Conservation (phyloP, 2,113 vertebrate species). For the Leptobrachium ailaonicum region DNA sequence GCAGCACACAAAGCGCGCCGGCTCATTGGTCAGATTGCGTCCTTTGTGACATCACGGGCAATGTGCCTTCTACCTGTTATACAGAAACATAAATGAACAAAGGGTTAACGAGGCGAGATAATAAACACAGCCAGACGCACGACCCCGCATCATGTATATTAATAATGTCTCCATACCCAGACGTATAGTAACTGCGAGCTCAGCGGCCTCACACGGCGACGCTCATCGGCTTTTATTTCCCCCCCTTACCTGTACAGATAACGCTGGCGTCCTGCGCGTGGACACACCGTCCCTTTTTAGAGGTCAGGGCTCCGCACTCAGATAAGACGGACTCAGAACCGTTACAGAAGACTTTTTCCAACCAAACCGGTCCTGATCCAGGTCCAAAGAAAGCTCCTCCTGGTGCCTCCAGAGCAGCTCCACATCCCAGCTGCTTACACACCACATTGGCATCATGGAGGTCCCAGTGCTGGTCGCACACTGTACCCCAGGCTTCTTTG, state of each 20-base stretch:
- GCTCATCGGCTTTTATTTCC: no score
- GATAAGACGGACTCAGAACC: conserved; percentile 62
- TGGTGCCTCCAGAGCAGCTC: conserved; percentile 51
- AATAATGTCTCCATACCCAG: no score
- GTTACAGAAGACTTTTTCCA: conserved; percentile 64
- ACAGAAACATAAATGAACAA: no score
- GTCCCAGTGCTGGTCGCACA: conserved; percentile 67
- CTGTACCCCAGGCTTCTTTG: conserved; percentile 54
- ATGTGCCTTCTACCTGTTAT: no score
- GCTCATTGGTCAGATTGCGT: no score
- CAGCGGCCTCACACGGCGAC: no score
- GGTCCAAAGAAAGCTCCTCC: conserved; percentile 55
- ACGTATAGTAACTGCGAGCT: no score
- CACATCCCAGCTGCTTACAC: conserved; percentile 67
- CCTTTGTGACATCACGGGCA: no score
- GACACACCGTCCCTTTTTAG: conserved; percentile 34
- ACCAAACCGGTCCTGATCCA: conserved; percentile 58
- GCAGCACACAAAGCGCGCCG: no score
- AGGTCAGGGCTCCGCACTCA: conserved; percentile 56
- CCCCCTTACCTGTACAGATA: conserved; percentile 69
- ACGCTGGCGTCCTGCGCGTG: conserved; percentile 56
- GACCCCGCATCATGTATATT: no score
- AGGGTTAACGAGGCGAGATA: no score
- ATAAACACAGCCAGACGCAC: no score
- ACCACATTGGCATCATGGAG: conserved; percentile 64